Conservation (phyloP, 2,797 vertebrate genomes). For the Sebastes itinus region DNA sequence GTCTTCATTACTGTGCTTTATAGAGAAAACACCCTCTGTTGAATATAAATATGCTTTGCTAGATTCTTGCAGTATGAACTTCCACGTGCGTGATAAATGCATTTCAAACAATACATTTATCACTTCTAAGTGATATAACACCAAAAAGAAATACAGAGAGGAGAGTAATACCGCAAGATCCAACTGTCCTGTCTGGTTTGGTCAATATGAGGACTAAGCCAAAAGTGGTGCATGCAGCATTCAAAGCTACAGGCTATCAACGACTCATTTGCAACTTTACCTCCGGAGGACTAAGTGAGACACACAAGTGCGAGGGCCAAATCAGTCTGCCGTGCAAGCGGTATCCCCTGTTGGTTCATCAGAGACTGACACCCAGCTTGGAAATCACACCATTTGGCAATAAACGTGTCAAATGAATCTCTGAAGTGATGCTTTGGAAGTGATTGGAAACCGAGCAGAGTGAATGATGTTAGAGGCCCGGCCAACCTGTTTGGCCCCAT, state of each 20-base stretch:
- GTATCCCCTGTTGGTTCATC: constrained; percentile 32
- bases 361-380: constrained; percentile 39
- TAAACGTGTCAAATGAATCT: constrained; percentile 57
- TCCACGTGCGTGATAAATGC: neutral
- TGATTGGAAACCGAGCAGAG: constrained; percentile 38
- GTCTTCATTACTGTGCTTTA: neutral
- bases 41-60: neutral
- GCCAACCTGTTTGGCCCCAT: constrained; percentile 20
- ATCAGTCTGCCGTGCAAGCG: constrained; percentile 21
- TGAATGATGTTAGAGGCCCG: constrained; percentile 27
- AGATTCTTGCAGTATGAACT: neutral
- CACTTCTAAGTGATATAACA: neutral
- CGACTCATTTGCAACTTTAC: constrained; percentile 3
- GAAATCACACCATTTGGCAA: constrained; percentile 49
- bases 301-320: constrained; percentile 17
- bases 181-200: neutral
- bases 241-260: constrained; percentile 3
- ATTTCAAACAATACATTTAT: neutral
- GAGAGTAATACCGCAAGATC: neutral
- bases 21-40: neutral
- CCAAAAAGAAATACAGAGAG: neutral
- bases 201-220: neutral
- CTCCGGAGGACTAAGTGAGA: constrained; percentile 5
- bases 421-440: constrained; percentile 48
- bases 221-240: constrained; percentile 3